These are phyloP conservation scores for Danio albolineatus DNA, from an alignment of 2,797 vertebrate genomes.

Conservation along the genomic window DNA sequence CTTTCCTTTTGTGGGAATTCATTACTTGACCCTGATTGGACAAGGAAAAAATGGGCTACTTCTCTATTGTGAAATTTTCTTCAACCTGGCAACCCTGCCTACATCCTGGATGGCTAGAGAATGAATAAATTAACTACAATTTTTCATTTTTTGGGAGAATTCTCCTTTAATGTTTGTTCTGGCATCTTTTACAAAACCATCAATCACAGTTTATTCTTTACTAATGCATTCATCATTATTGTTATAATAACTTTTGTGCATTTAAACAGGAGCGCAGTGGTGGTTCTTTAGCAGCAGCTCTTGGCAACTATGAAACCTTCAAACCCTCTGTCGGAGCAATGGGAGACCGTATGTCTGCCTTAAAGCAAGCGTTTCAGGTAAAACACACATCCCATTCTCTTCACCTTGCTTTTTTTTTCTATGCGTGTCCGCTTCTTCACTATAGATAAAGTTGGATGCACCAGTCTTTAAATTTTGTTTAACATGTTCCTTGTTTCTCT, in stretches of 20 bases:
- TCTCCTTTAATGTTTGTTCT: too few relatives aligned
- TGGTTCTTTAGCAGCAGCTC: slow-evolving; percentile 64
- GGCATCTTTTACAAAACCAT: background rate
- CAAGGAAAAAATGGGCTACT: too few relatives aligned
- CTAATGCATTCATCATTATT: background rate
- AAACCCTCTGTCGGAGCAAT: slow-evolving; percentile 92
- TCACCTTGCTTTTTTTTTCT: background rate
- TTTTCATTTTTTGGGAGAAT: background rate
- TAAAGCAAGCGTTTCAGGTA: slow-evolving; percentile 99
- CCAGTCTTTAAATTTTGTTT: background rate
- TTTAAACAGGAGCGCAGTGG: slow-evolving; percentile 83
- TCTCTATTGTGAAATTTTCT: too few relatives aligned
- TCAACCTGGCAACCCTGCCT: too few relatives aligned
- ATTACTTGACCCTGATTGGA: too few relatives aligned
- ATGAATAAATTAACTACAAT: too few relatives aligned
- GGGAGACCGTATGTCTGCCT: slow-evolving; percentile 95
- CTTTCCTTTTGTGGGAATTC: too few relatives aligned
- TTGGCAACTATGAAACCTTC: slow-evolving; percentile 90
- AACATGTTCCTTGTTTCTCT: slow-evolving; percentile 13
- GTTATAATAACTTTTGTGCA: slow-evolving; percentile 35
- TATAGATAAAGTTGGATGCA: background rate
- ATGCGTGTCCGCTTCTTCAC: background rate
- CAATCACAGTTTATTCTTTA: background rate
- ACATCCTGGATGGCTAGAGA: too few relatives aligned
- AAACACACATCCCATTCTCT: too few relatives aligned